Evolutionary conservation across 53 echinoderm and acorn worm genomes (phyloP), one percentile per base, ranked within the genome.

Genomic region (Stichopus horrens): DNA sequence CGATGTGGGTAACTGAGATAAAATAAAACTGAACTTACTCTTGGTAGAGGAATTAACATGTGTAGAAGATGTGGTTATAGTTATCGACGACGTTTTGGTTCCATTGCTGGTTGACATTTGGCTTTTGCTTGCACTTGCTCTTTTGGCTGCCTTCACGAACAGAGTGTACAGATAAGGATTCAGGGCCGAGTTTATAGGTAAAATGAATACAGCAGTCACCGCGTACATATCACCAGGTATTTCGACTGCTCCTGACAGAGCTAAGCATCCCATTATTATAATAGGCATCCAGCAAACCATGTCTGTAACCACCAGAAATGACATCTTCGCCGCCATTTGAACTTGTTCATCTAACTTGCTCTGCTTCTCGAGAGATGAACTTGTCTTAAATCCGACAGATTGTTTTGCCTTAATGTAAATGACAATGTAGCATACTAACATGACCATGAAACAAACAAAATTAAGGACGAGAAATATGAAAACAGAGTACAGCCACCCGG

Each of bases 401-500:
- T 63, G 63, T 63, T 63, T 63, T 16, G 63, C 63, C 0, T 63
- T 63, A 16, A 94, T 89, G 52, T 94, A 94, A 67, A 94, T 94
- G 55, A 86, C 74, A n/a, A 91, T 88, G 53, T 94, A 94, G 73
- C 94, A 91, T 13, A 91, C 58, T 54, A 92, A 86, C 86, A 94
- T 94, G 20, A 91, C 66, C 7, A 89, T 7, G 60, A 94, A 94
- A 19, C 91, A 88, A 22, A 93, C 53, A 7, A 94, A 59, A 54
- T 94, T 94, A 78, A 92, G 79, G 1, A 73, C 91, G 8, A 94
- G 89, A 59, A 94, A 94, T 55, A 94, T 22, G 13, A 90, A 77
- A 7, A 94, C 88, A 8, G 94, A 93, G 76, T 93, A 94, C 74
- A 93, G 86, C 94, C 94, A 94, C 60, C 94, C 94, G 4, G 90